Conservation (phyloP, 2,113 vertebrate genomes). For the Onychostruthus taczanowskii region DNA sequence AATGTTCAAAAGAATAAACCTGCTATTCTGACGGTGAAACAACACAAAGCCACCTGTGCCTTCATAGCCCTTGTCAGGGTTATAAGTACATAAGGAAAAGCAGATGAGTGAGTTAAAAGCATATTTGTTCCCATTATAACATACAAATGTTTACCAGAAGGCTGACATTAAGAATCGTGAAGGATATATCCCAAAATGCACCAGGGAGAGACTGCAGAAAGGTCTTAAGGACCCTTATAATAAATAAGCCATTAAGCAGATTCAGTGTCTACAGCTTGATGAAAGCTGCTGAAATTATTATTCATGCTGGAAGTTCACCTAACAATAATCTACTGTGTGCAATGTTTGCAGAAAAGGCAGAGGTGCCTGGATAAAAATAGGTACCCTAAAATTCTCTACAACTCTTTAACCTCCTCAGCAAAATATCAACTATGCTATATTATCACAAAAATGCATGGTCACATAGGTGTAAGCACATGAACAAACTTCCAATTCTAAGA, state of each 20-base stretch:
- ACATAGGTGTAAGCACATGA: neutral
- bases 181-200: neutral
- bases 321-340: constrained; percentile 1
- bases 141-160: neutral
- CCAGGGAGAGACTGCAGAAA: neutral
- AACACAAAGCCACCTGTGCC: neutral
- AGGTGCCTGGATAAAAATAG: constrained; percentile 47
- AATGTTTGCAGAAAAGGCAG: constrained; percentile 50
- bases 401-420: constrained; percentile 9
- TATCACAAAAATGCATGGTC: neutral
- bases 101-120: neutral
- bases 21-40: neutral
- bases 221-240: neutral
- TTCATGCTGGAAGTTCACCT: neutral
- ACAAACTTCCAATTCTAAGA: neutral
- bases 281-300: neutral
- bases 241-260: neutral
- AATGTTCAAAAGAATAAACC: neutral
- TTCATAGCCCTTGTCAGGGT: neutral
- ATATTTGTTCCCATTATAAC: neutral
- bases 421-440: neutral
- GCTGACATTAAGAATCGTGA: neutral
- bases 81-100: neutral
- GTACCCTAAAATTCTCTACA: constrained; percentile 35
- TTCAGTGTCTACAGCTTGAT: neutral